phyloP scores from a whole-genome alignment of 2,797 vertebrate genomes.

The Luscinia luscinia region DNA sequence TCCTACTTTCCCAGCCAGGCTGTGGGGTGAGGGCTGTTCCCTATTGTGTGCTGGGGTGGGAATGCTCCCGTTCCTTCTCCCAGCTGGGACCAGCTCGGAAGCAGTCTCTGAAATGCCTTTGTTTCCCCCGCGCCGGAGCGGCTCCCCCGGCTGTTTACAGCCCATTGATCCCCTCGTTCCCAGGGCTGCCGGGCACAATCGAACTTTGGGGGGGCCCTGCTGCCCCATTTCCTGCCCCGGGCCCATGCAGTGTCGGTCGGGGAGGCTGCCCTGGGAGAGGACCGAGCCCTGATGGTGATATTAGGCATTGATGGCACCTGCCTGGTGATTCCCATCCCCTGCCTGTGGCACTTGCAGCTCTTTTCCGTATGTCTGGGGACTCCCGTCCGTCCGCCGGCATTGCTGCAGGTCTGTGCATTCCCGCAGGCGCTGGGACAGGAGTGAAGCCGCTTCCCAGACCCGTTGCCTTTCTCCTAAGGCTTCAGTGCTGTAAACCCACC shows the following conservation, averaged over 20 bases:
- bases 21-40: neutral
- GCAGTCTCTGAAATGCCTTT: neutral
- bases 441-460: neutral
- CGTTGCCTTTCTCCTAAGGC: neutral
- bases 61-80: neutral
- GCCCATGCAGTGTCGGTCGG: accelerated
- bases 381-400: accelerated
- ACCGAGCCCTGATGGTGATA: neutral
- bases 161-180: slow-evolving; percentile 40
- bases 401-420: neutral
- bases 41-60: slow-evolving; percentile 14
- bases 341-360: neutral
- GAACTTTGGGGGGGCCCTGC: neutral
- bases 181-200: slow-evolving; percentile 14
- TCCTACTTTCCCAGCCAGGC: neutral
- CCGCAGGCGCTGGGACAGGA: neutral
- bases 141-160: slow-evolving; percentile 13
- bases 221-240: slow-evolving; percentile 29
- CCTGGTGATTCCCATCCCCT: accelerated
- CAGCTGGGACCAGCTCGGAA: slow-evolving; percentile 23
- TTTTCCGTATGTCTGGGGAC: neutral
- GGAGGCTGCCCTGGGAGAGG: neutral
- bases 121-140: neutral
- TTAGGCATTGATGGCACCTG: neutral
- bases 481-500: neutral